A percentile compares a stretch with the other conserved stretches of the same genome.
These are phyloP conservation scores for Darevskia nairensis DNA, from an alignment of 2,797 vertebrate species.

Conservation along the genomic window DNA sequence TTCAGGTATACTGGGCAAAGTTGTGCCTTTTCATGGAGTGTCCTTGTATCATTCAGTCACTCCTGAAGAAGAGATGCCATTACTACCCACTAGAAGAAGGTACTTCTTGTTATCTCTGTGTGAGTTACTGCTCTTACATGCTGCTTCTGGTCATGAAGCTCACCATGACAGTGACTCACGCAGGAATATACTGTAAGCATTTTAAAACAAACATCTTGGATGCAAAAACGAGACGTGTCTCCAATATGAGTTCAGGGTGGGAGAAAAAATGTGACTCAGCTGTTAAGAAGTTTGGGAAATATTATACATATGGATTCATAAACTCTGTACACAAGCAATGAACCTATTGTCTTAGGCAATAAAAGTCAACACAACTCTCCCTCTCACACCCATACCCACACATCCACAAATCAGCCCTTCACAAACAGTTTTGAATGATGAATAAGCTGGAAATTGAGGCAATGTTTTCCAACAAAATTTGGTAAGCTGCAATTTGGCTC, in stretches of 20 bases:
- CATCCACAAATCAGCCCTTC: not conserved
- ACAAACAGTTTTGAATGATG: not conserved
- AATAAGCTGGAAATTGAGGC: slow-evolving; percentile 36
- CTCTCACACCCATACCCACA: not conserved
- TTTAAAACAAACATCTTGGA: not conserved
- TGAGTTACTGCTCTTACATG: not conserved
- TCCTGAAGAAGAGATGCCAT: not conserved
- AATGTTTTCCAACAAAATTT: slow-evolving; percentile 33
- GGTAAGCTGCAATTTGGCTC: slow-evolving; percentile 1
- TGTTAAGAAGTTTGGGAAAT: not conserved
- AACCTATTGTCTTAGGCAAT: not conserved
- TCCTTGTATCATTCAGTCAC: not conserved
- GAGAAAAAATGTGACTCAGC: not conserved
- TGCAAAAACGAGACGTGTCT: not conserved
- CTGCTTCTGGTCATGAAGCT: not conserved
- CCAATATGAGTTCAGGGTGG: not conserved
- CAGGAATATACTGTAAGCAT: not conserved
- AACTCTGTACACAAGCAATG: not conserved
- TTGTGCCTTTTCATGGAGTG: not conserved
- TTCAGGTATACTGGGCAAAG: too few species aligned
- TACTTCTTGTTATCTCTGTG: not conserved
- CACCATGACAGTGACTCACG: not conserved
- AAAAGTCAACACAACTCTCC: not conserved
- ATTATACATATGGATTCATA: not conserved
- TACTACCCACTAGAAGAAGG: not conserved